Base-by-base conservation (phyloP, 2,888 invertebrate species). In the Platynereis dumerilii region DNA sequence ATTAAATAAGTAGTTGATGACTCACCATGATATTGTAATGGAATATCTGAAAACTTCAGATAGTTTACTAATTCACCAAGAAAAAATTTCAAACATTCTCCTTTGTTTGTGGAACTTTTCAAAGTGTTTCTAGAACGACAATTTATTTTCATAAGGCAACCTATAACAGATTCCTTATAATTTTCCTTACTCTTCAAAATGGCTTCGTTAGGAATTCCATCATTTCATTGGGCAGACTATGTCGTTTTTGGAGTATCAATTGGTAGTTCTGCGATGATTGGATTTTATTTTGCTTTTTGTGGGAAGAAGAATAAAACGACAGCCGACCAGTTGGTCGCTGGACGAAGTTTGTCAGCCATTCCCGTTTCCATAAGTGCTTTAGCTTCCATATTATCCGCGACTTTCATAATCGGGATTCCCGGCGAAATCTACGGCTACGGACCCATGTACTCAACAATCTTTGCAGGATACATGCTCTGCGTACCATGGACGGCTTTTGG, bases 381-480 rank as follows among this genome's bases (percentile, higher is more conserved):
- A 24, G 61, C 61, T 10, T 76, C 75, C 39, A 78, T 78, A 69
- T 64, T 78, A 45, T 78, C 78, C 0, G 78, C 79, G 20, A 71
- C 78, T 57, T 71, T 74, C 27, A 75, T 80, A 26, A 74, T 80
- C 12, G 78, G 78, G 10, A 73, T 75, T 1, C 78, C 78, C 1
- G 72, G 73, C 7, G 78, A 78, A 65, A 72, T 77, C 15, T 77
- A 74, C 82, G 88, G 88, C 75, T 90, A 91, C 78, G 95, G 95
- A 24, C 91, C 92, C 0, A 93, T 93, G 83, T 94, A 93, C 83
- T 71, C 73, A 71, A 68, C 75, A 28, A 71, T 77, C 17, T 72
- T 72, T 79, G 71, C 92, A 44, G 89, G 92, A 0, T 93, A 94
- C 85, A 82, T 93, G 29, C 80, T 92, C 15, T 92, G 90, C 10